These are phyloP conservation scores for Calliopum simillimum DNA, from an alignment of 2,888 invertebrate species.

Conservation along the genomic window DNA sequence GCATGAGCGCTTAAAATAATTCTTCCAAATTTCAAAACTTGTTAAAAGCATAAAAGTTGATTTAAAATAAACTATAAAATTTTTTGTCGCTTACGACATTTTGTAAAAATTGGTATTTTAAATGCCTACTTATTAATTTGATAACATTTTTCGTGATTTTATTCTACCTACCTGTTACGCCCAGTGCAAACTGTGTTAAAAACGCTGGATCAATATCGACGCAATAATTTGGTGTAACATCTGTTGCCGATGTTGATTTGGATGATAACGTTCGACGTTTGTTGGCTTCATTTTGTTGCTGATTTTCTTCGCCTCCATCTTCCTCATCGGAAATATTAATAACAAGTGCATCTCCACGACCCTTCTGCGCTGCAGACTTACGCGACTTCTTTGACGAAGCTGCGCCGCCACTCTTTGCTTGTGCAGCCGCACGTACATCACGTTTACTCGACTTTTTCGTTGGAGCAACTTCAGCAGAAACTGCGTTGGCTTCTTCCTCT, in stretches of 20 bases:
- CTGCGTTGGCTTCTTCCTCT: slow-evolving; percentile 47
- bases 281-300: neutral
- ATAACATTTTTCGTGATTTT: too few species aligned
- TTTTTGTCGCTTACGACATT: too few species aligned
- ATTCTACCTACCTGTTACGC: slow-evolving; percentile 43
- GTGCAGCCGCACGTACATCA: too few species aligned
- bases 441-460: too few species aligned
- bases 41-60: too few species aligned
- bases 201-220: slow-evolving; percentile 43
- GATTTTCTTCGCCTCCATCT: slow-evolving; percentile 36
- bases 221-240: slow-evolving; percentile 36
- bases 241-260: slow-evolving; percentile 9
- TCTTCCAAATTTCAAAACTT: too few species aligned
- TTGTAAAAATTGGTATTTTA: too few species aligned
- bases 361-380: slow-evolving; percentile 31
- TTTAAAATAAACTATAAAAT: too few species aligned
- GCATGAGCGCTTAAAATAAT: too few species aligned
- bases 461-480: too few species aligned
- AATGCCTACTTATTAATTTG: too few species aligned
- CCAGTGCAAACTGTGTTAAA: slow-evolving; percentile 43
- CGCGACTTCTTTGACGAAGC: slow-evolving; percentile 41
- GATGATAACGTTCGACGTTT: neutral
- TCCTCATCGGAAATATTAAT: slow-evolving; percentile 52
- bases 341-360: slow-evolving; percentile 42
- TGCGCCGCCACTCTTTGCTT: too few species aligned